Percentiles rank a stretch among this genome's conserved stretches.
phyloP scores from a whole-genome alignment of 1,140 invertebrate species.

The Gryllus bimaculatus region DNA sequence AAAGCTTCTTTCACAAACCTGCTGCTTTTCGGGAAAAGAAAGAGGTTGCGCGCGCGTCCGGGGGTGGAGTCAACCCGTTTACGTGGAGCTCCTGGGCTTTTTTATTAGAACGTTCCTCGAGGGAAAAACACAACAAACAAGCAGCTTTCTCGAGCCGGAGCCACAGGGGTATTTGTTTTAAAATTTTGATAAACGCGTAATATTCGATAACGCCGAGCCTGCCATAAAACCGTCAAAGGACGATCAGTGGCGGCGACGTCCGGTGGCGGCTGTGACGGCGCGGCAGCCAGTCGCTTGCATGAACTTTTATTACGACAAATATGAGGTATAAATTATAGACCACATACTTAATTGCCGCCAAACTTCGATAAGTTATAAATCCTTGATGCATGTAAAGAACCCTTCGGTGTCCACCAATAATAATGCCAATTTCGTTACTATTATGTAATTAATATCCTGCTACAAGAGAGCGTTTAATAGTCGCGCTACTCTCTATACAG shows the following conservation, averaged over 20 bases:
- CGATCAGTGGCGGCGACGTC: no score
- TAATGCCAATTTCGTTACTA: not conserved
- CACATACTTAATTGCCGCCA: not conserved
- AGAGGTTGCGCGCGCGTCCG: not conserved
- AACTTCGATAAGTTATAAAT: not conserved
- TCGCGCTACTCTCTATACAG: not conserved
- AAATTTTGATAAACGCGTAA: no score
- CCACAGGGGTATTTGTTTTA: no score
- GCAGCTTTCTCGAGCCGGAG: no score
- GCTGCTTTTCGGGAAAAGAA: not conserved
- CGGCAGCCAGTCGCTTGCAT: no score
- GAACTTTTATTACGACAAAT: no score
- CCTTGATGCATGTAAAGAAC: not conserved
- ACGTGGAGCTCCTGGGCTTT: not conserved
- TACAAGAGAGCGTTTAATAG: not conserved
- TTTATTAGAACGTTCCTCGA: no score
- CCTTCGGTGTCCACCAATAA: not conserved
- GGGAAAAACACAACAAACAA: no score
- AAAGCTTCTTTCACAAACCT: conserved; percentile 1
- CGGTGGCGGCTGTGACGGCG: no score
- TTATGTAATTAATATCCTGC: not conserved
- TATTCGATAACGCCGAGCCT: no score
- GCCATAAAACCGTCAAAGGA: no score
- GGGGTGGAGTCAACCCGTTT: not conserved
- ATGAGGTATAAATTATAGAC: not conserved